Base-by-base conservation (phyloP, 64 coral and sea anemone species). In the Trachythela sp. region DNA sequence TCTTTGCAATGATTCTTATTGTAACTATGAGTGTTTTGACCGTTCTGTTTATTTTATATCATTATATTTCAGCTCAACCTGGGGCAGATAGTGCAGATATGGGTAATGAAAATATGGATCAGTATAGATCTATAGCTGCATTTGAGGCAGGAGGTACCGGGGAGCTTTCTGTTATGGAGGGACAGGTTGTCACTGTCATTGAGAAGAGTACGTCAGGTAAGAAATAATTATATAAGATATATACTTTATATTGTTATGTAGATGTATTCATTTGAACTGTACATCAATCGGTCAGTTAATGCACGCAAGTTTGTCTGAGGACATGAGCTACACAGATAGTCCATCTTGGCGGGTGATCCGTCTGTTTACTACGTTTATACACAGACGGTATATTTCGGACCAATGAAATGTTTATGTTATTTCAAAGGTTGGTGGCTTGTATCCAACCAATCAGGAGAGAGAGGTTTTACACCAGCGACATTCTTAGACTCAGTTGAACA, bases 121-220 rank as follows among this genome's bases (percentile, higher is more conserved):
- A 72, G n/a, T 91, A 88, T 59, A 39, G 80, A 31, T 40, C 93
- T 1, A 56, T 91, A 56, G 86, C 93, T 8, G 49, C n/a, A 40
- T 94, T 90, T 86, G 67, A 39, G 32, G 93, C 77, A 31, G 26
- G 70, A 70, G 85, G 91, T 1, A 94, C 88, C 13, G 95, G 95
- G 24, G 95, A 98, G 56, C 92, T 98, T 70, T 89, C 11, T 64
- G 50, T 98, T 8, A 84, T 39, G 13, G 90, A 98, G 75, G 89
- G 91, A 24, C 91, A 98, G 64, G 48, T 93, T 22, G 88, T 98
- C 8, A 98, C 93, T 58, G 95, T 98, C 2, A 98, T 98, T 87
- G 95, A 98, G 72, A 98, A 98, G 36, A 98, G 94, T 27, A 91
- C 88, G 77, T 92, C 95, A 88, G 95, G 95, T 98, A 80, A 80